phyloP scores from a whole-genome alignment of 2,888 invertebrate species.

The Panopea generosa region DNA sequence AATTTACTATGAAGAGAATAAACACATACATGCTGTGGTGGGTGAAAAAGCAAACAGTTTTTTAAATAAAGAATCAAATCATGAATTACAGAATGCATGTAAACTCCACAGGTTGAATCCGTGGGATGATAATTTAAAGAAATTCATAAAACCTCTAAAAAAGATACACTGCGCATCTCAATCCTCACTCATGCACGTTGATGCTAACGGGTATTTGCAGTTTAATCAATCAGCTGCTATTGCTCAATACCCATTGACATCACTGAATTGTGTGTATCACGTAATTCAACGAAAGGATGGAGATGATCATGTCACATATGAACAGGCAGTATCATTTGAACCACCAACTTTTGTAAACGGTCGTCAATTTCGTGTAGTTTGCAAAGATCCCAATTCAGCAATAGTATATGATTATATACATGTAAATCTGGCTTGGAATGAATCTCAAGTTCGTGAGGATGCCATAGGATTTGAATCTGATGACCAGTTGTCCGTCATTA shows the following conservation, averaged over 20 bases:
- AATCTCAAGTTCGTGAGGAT: slow-evolving; percentile 6
- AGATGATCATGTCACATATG: slow-evolving; percentile 25
- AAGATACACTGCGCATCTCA: slow-evolving; percentile 10
- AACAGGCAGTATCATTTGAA: slow-evolving; percentile 6
- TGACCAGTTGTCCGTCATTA: slow-evolving; percentile 36
- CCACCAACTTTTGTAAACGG: slow-evolving; percentile 40
- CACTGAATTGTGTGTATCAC: neutral
- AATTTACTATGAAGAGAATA: too few relatives aligned
- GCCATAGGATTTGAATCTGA: slow-evolving; percentile 39
- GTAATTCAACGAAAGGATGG: neutral
- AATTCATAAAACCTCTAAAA: slow-evolving; percentile 6
- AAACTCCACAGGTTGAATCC: slow-evolving; percentile 13
- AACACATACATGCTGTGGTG: too few relatives aligned
- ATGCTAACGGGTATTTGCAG: slow-evolving; percentile 27
- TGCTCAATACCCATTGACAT: neutral
- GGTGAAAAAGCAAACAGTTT: too few relatives aligned
- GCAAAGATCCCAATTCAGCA: neutral
- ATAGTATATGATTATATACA: slow-evolving; percentile 50
- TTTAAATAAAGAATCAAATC: too few relatives aligned
- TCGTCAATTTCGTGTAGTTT: slow-evolving; percentile 34
- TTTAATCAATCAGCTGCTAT: slow-evolving; percentile 19
- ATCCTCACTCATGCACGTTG: slow-evolving; percentile 30
- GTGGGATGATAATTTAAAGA: slow-evolving; percentile 29
- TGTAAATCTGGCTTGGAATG: slow-evolving; percentile 32
- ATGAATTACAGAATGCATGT: too few relatives aligned